Base-by-base conservation (phyloP, 1,140 invertebrate genomes). In the Zaprionus ghesquierei region DNA sequence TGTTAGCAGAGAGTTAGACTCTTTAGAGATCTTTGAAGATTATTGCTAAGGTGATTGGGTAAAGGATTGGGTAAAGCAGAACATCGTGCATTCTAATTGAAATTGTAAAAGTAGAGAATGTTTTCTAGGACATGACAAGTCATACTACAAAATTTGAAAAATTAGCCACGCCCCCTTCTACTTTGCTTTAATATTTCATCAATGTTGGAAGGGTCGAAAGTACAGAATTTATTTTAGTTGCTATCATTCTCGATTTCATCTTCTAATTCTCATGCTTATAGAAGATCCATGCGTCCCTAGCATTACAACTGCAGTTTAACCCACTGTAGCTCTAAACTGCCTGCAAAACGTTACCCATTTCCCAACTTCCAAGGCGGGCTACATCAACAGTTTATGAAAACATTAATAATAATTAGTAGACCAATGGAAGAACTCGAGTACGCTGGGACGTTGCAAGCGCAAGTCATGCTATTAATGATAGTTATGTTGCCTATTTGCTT, bases 401-500 rank as follows among this genome's bases (percentile, higher is more conserved):
- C 70, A 73, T 73, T 73, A 73, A 73, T 73, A 69, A 73, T 61
- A 73, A 73, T 73, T 73, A 73, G 70, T 62, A 49, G 5, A 54
- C 9, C 23, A 25, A 65, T 18, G 27, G 22, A 46, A n/a, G 23
- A 62, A 51, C 23, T 69, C 60, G 10, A 46, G 31, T 27, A n/a
- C 23, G 20, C 8, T 12, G 9, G 10, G 10, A 20, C 38, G n/a
- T 49, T 29, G 33, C 12, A 35, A 13, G 0, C 29, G 66, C 81
- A 72, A 87, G 50, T 85, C 81, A 85, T 81, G 65, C 9, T 13
- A 51, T 56, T 80, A 81, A 77, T 77, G 55, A 64, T 69, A 46
- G 58, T 73, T 69, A 22, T 56, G 59, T 50, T 35, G 13, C 27
- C 33, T 63, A 46, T 63, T 35, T 22, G 20, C n/a, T 41, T 53